These are phyloP conservation scores for Porites rus DNA, from an alignment of 92 coral and sea anemone species.

Conservation along the genomic window DNA sequence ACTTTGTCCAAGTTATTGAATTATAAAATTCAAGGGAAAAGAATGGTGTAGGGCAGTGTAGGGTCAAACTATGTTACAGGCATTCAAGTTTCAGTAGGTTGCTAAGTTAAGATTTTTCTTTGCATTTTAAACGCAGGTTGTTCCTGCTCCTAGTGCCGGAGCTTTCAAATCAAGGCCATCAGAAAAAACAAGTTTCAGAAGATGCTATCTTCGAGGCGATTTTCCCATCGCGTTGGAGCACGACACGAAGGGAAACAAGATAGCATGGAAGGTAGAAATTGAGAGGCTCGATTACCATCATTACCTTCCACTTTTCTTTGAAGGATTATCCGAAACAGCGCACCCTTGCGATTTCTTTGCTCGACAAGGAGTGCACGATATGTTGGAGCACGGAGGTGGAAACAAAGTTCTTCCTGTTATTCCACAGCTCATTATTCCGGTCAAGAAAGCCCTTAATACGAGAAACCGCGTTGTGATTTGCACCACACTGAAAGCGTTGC, in stretches of 20 bases:
- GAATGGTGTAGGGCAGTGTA: too few relatives aligned
- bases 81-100: neutral
- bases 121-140: constrained; percentile 65
- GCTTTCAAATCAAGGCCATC: constrained; percentile 93
- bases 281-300: constrained; percentile 99
- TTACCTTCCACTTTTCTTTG: constrained; percentile 96
- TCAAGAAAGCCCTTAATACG: constrained; percentile 92
- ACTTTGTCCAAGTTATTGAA: too few relatives aligned
- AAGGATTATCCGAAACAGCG: constrained; percentile 93
- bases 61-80: neutral
- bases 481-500: constrained; percentile 92
- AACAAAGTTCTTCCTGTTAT: constrained; percentile 89
- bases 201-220: constrained; percentile 98
- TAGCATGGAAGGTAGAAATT: constrained; percentile 99
- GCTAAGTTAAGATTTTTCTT: neutral
- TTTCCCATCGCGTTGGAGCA: constrained; percentile 99
- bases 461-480: constrained; percentile 88
- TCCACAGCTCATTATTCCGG: constrained; percentile 97
- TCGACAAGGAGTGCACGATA: constrained; percentile 98
- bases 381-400: constrained; percentile 98
- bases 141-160: constrained; percentile 86
- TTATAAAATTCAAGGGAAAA: too few relatives aligned
- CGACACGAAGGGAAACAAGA: constrained; percentile 99
- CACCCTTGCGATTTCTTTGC: constrained; percentile 99
- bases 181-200: constrained; percentile 86